phyloP scores from a whole-genome alignment of 1,140 invertebrate species.

The Tetranychus cinnabarinus region DNA sequence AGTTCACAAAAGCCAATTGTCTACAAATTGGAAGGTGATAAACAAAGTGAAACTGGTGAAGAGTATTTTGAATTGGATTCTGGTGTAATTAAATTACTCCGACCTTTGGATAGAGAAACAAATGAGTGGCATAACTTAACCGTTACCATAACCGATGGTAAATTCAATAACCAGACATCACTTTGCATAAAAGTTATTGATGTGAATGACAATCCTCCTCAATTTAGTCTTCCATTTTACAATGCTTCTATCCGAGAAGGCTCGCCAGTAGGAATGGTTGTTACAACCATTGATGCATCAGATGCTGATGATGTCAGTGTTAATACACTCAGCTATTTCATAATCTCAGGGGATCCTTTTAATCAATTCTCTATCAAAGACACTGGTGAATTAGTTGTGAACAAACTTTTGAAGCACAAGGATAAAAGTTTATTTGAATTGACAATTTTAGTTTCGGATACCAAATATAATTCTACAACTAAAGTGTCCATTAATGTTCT shows the following conservation, averaged over 20 bases:
- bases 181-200: constrained; percentile 53
- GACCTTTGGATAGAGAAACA: constrained; percentile 59
- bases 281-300: constrained; percentile 69
- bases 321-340: constrained; percentile 37
- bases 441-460: too few species aligned
- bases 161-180: constrained; percentile 64
- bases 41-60: constrained; percentile 30
- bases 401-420: not conserved
- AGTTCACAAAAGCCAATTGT: constrained; percentile 84
- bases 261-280: constrained; percentile 29
- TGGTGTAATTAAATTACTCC: constrained; percentile 56
- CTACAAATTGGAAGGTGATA: constrained; percentile 40
- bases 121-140: constrained; percentile 19
- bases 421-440: not conserved
- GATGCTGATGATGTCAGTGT: constrained; percentile 74
- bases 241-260: constrained; percentile 40
- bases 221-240: constrained; percentile 45
- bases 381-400: not conserved
- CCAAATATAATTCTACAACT: not conserved
- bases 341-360: not conserved
- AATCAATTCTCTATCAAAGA: not conserved
- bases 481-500: constrained; percentile 40
- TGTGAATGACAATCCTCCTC: constrained; percentile 78
- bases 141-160: constrained; percentile 55
- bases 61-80: constrained; percentile 90